A percentile compares a stretch with the other conserved stretches of the same genome.
phyloP scores from a whole-genome alignment of 2,113 vertebrate genomes.

The Peromyscus maniculatus region DNA sequence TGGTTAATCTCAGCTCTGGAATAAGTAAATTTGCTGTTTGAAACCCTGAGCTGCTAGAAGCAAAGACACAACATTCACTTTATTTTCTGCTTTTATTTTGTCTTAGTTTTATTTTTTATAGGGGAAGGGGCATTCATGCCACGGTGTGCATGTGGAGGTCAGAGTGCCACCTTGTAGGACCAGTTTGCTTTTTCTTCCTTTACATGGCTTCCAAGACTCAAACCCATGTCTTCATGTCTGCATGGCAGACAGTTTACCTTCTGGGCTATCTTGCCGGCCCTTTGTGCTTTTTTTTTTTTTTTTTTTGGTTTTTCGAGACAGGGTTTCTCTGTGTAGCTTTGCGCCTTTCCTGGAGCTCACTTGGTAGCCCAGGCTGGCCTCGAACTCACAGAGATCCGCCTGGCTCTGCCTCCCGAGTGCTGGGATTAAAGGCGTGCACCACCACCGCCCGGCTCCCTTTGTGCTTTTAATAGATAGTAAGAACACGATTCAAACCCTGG shows the following conservation, averaged over 20 bases:
- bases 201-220: neutral
- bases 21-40: conserved; percentile 1
- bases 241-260: neutral
- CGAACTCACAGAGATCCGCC: too few species aligned
- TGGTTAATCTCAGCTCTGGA: neutral
- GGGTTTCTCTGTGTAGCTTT: too few species aligned
- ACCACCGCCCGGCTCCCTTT: neutral
- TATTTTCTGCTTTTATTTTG: neutral
- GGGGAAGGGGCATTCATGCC: neutral
- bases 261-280: neutral
- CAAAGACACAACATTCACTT: neutral
- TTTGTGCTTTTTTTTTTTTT: neutral
- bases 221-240: neutral
- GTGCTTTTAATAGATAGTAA: neutral
- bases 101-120: neutral
- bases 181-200: neutral
- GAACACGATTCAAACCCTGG: neutral
- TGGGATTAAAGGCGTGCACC: too few species aligned
- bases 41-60: neutral
- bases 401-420: too few species aligned
- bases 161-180: neutral
- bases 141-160: neutral
- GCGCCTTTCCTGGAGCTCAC: too few species aligned
- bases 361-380: too few species aligned
- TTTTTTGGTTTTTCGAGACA: too few species aligned